Conservation (phyloP, 2,113 vertebrate species). For the Butastur rufipennis region DNA sequence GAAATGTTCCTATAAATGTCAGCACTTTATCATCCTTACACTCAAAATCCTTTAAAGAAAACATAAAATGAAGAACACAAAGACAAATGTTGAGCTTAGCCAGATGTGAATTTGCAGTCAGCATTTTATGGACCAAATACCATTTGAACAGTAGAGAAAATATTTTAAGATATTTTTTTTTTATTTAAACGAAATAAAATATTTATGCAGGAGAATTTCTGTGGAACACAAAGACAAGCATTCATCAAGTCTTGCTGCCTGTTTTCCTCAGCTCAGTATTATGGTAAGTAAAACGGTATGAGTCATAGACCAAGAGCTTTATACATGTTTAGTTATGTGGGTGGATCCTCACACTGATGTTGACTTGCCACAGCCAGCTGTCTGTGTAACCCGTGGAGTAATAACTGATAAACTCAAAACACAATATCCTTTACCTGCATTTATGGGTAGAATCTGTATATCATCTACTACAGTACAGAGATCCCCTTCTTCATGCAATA, state of each 20-base stretch:
- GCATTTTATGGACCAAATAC: slow-evolving; percentile 49
- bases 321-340: neutral
- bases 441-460: neutral
- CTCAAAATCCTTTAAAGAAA: slow-evolving; percentile 34
- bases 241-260: slow-evolving; percentile 36
- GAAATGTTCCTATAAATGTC: slow-evolving; percentile 52
- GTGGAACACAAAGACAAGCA: slow-evolving; percentile 18
- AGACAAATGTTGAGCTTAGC: slow-evolving; percentile 50
- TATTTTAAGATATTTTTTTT: slow-evolving; percentile 56
- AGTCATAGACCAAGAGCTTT: slow-evolving; percentile 28
- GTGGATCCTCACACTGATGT: slow-evolving; percentile 31
- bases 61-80: slow-evolving; percentile 15
- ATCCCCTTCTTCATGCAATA: neutral
- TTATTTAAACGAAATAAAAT: slow-evolving; percentile 69
- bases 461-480: neutral
- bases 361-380: neutral
- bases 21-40: slow-evolving; percentile 24
- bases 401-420: neutral
- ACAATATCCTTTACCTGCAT: neutral
- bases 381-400: neutral
- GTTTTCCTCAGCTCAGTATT: slow-evolving; percentile 29
- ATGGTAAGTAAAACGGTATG: slow-evolving; percentile 7
- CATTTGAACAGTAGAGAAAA: slow-evolving; percentile 56
- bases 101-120: slow-evolving; percentile 49
- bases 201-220: slow-evolving; percentile 57